These are phyloP conservation scores for Pontoporia blainvillei DNA, from an alignment of 2,113 vertebrate species.

Conservation along the genomic window DNA sequence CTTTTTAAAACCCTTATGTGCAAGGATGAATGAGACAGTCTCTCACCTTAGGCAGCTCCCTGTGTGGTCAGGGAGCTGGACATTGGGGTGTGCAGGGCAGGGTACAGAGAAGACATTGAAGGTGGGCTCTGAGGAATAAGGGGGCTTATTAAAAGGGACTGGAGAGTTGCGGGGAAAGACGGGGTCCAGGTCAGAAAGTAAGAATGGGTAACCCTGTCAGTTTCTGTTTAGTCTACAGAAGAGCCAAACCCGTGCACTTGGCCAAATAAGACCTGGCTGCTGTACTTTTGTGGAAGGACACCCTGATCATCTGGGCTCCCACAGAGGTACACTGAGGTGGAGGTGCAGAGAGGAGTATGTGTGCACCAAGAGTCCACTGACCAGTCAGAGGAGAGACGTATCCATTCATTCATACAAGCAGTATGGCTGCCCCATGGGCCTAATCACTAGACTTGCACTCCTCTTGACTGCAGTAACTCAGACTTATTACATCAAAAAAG, in stretches of 20 bases:
- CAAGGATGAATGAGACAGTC: neutral
- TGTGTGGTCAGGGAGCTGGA: neutral
- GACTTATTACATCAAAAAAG: neutral
- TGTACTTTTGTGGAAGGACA: too few species aligned
- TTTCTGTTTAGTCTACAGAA: neutral
- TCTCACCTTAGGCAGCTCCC: neutral
- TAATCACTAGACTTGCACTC: neutral
- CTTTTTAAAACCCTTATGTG: neutral
- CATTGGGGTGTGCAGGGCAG: neutral
- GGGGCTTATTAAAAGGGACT: neutral
- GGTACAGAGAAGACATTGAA: neutral
- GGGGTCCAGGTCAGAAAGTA: neutral
- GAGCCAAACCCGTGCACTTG: neutral
- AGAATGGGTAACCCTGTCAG: neutral
- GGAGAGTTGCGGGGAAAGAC: neutral
- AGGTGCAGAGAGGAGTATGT: neutral
- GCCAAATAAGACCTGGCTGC: neutral
- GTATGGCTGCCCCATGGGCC: neutral
- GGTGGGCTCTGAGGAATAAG: neutral
- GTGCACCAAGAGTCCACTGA: neutral
- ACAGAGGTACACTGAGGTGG: neutral
- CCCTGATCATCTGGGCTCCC: neutral
- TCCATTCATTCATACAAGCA: neutral
- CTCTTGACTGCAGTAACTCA: neutral
- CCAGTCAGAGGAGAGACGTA: neutral